Conservation (phyloP, 2,113 vertebrate species). For the Columbina picui region DNA sequence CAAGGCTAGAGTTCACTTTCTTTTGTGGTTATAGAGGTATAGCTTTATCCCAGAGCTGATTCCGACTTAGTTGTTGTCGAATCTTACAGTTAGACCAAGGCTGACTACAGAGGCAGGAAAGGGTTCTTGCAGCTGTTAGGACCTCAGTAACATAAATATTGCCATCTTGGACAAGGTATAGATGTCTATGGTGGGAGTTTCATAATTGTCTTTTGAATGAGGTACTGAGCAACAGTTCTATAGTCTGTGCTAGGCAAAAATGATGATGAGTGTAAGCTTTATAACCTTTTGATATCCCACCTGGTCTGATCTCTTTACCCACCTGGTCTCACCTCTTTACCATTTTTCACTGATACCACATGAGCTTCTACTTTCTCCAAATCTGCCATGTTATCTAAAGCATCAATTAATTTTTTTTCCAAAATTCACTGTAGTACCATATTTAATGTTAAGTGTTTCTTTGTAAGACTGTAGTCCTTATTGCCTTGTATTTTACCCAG, state of each 20-base stretch:
- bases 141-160: not conserved
- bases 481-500: not conserved
- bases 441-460: not conserved
- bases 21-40: not conserved
- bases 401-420: not conserved
- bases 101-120: not conserved
- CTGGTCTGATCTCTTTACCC: not conserved
- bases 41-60: not conserved
- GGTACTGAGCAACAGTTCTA: not conserved
- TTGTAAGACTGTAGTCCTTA: not conserved
- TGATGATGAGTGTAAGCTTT: not conserved
- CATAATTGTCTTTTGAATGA: not conserved
- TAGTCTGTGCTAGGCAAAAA: not conserved
- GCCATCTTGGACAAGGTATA: rapidly evolving
- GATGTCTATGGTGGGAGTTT: not conserved
- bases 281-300: not conserved
- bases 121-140: not conserved
- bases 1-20: not conserved
- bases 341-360: not conserved
- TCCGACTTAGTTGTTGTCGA: not conserved
- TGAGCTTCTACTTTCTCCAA: not conserved
- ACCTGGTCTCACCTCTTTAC: not conserved
- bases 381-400: not conserved
- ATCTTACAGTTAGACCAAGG: not conserved
- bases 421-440: not conserved